Conservation (phyloP, 2,113 vertebrate genomes). For the Misgurnus anguillicaudatus region DNA sequence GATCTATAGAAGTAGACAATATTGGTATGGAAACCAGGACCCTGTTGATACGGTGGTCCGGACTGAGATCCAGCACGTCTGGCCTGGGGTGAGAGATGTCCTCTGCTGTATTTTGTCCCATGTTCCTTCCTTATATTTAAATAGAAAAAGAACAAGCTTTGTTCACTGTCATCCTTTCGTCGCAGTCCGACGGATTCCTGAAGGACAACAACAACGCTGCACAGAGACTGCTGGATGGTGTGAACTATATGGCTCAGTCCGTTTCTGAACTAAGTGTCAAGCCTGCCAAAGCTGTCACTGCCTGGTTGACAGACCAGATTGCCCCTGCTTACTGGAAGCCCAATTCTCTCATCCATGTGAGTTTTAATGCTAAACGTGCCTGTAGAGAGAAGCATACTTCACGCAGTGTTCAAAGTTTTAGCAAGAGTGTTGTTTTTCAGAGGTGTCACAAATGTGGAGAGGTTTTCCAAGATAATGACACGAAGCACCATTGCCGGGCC, state of each 20-base stretch:
- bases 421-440: conserved; percentile 64
- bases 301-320: conserved; percentile 99
- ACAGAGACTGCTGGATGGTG: conserved; percentile 93
- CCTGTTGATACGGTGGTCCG: conserved; percentile 98
- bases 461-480: conserved; percentile 89
- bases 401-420: not conserved
- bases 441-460: conserved; percentile 87
- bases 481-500: conserved; percentile 96
- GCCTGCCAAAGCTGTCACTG: conserved; percentile 95
- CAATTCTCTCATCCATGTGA: conserved; percentile 94
- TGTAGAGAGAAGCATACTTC: not conserved
- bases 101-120: too few species aligned
- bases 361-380: conserved; percentile 43
- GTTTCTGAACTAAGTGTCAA: conserved; percentile 96
- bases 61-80: conserved; percentile 97
- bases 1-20: conserved; percentile 96
- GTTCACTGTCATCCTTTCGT: not conserved
- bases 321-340: conserved; percentile 97
- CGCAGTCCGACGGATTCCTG: conserved; percentile 90
- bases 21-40: conserved; percentile 99
- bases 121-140: not conserved
- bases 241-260: conserved; percentile 96
- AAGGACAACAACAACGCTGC: conserved; percentile 99
- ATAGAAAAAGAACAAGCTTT: not conserved
- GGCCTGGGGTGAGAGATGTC: conserved; percentile 87